A percentile compares a stretch with the other conserved stretches of the same genome.
Evolutionary conservation across 2,888 invertebrate genomes (phyloP).

Genomic region (Chrysina gloriosa): DNA sequence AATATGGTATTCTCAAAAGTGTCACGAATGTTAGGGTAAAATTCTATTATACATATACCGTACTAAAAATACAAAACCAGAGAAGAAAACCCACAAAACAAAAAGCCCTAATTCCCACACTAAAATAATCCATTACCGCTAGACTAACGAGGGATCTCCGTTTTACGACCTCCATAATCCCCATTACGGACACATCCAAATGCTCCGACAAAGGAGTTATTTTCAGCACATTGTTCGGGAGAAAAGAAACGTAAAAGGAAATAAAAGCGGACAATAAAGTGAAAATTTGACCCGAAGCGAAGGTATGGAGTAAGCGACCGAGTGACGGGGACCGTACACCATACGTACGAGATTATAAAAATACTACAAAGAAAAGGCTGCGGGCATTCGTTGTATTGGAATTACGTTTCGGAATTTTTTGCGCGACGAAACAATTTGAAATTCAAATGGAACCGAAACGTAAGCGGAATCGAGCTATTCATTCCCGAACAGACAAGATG

Average conservation of each 20-base stretch:
- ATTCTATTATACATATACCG: no score
- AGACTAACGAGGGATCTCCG: no score
- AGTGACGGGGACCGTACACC: not conserved
- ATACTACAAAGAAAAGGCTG: not conserved
- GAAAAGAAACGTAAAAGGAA: slow-evolving; percentile 15
- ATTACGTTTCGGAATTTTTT: not conserved
- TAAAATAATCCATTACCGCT: no score
- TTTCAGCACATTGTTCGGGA: not conserved
- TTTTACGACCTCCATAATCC: no score
- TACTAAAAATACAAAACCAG: no score
- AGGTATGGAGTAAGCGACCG: not conserved
- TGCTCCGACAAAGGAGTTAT: slow-evolving; percentile 15
- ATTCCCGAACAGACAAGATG: not conserved
- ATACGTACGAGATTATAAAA: not conserved
- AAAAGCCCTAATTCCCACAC: no score
- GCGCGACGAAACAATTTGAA: not conserved
- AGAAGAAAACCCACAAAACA: no score
- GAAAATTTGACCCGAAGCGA: slow-evolving; percentile 16
- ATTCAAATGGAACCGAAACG: not conserved
- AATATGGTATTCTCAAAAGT: no score
- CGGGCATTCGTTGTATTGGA: not conserved
- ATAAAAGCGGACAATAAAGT: slow-evolving; percentile 23
- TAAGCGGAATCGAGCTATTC: not conserved
- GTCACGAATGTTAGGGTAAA: no score
- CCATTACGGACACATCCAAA: not conserved